Base-by-base conservation (phyloP, 1,140 invertebrate species). In the Akabosia matsudoensis region DNA sequence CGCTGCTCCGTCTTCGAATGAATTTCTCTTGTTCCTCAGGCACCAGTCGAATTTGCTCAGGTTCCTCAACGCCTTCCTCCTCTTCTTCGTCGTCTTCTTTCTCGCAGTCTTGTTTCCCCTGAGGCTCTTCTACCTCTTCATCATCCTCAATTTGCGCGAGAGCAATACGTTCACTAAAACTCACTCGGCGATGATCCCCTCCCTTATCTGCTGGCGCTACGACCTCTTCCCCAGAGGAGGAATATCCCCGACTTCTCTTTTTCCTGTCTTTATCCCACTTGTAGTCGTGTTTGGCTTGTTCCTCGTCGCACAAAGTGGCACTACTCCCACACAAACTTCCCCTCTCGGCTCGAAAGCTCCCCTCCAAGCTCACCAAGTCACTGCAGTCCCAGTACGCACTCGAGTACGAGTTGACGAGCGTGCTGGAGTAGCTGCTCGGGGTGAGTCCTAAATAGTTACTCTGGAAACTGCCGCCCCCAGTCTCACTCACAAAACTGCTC, bases 341-440 rank as follows among this genome's bases (percentile, higher is more conserved):
- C 28, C 61, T 67, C 61, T 56, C 54, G 54, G 13, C 24, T 22
- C 76, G 22, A 4, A 79, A 54, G 0, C 33, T 54, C n/a, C 73
- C 33, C 33, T 79, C 78, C 18, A 79, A 33, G 14, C 71, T 74
- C 13, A 73, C 73, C 13, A 79, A 37, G 45, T 79, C 78, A 33
- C 64, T 72, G 67, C 78, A 79, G 37, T 79, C 78, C 78, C 78
- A 79, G 33, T 74, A 79, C 18, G 71, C 75, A 51, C 70, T 67
- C 18, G 78, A 79, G 61, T 67, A 67, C 28, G 3, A 7, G 28
- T 67, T 67, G 7, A 67, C 61, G 4, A 67, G 24, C 24, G 61
- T 67, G 61, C 24, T 30, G 61, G 7, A 16, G 61, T 67, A 67
- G 61, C 61, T 67, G 61, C 24, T 30, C 7, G 61, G 61, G 1